Evolutionary conservation across 1,140 invertebrate species (phyloP), one percentile per base, ranked within the genome.

Genomic region (Belonocnema kinseyi): DNA sequence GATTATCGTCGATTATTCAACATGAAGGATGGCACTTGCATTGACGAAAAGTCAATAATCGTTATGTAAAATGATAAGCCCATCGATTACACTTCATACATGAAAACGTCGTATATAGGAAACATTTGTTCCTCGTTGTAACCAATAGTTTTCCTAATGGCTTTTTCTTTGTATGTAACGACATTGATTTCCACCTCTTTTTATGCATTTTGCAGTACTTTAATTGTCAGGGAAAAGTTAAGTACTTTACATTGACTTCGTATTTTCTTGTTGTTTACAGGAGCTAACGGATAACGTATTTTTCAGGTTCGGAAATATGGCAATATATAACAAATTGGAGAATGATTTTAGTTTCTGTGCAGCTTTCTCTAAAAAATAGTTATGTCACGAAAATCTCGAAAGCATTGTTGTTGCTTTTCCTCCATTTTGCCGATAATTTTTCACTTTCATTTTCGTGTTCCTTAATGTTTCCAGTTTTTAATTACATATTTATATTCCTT

Each of bases 41-140:
- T 66, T 66, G 58, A 66, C 26, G 26, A 66, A 66, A 66, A 66
- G 58, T 66, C 58, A 66, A 66, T 66, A 66, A 40, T 66, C 58
- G 21, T 40, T 26, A 33, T 46, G 8, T 46, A 14, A 14, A 16
- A 33, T 66, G 19, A 17, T 56, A 17, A 8, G 11, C 1, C 17
- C 16, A 56, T 46, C 58, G 58, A 66, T 66, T 66, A 66, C 26
- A 40, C 26, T 46, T 46, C 12, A 66, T 56, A 56, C 58, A 66
- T 66, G 58, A 66, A 26, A 66, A 33, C 13, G 16, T 26, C 26
- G 21, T 21, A 6, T 12, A 66, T 66, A 21, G 40, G 40, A 40
- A 66, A 66, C 58, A 66, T 66, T 40, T 16, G 58, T 66, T 66
- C 13, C 7, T 40, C 26, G 10, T 2, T 8, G 26, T 13, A 33